phyloP scores from a whole-genome alignment of 92 coral and sea anemone species.

The Muricea muricata region DNA sequence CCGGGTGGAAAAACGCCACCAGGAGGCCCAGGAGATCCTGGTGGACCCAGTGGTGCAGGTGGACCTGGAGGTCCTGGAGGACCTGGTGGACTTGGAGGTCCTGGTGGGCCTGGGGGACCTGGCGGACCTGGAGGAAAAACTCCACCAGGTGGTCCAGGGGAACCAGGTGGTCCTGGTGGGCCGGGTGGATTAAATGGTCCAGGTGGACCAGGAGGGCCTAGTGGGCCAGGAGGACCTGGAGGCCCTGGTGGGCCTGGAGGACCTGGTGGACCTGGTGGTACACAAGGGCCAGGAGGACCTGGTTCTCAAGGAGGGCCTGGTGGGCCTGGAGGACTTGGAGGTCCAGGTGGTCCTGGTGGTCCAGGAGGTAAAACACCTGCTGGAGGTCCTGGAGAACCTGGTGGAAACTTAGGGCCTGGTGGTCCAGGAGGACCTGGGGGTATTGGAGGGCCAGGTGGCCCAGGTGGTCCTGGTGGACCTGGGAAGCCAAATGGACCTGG shows the following conservation, averaged over 20 bases:
- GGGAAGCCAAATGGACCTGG: too few relatives aligned
- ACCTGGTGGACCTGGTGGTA: slow-evolving; percentile 81
- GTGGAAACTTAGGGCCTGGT: too few relatives aligned
- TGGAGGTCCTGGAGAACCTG: too few relatives aligned
- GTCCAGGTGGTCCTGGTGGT: slow-evolving; percentile 69
- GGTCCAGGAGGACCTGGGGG: slow-evolving; percentile 70
- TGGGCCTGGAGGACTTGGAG: too few relatives aligned
- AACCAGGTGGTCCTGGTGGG: slow-evolving; percentile 67
- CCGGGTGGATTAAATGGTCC: slow-evolving; percentile 62
- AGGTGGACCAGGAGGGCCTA: slow-evolving; percentile 63
- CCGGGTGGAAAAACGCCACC: too few relatives aligned
- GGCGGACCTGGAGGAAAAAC: slow-evolving; percentile 61
- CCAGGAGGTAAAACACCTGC: too few relatives aligned
- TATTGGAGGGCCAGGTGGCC: slow-evolving; percentile 73
- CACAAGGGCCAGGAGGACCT: slow-evolving; percentile 62
- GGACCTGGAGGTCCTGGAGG: slow-evolving; percentile 75
- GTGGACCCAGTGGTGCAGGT: slow-evolving; percentile 36
- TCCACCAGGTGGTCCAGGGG: slow-evolving; percentile 83
- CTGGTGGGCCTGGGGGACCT: slow-evolving; percentile 73
- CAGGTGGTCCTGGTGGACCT: too few relatives aligned
- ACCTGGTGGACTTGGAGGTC: slow-evolving; percentile 78
- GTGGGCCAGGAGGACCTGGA: slow-evolving; percentile 64
- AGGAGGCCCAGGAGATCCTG: neutral
- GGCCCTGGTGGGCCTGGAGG: too few relatives aligned
- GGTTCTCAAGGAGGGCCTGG: too few relatives aligned